phyloP scores from a whole-genome alignment of 1,140 invertebrate species.

The Drosophila orena region DNA sequence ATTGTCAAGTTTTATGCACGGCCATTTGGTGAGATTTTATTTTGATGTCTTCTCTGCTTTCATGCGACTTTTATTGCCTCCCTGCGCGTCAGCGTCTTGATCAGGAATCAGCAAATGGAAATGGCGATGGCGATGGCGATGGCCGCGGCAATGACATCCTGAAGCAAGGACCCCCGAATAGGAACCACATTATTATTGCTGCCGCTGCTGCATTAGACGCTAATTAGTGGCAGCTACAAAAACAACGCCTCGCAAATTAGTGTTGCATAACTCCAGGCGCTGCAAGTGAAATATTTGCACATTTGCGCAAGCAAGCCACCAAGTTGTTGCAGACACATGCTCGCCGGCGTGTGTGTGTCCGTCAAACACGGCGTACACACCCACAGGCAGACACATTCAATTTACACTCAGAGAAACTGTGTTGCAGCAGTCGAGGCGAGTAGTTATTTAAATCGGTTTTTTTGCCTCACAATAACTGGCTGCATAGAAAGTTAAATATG shows the following conservation, averaged over 20 bases:
- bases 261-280: constrained; percentile 37
- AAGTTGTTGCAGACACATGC: constrained; percentile 17
- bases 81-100: constrained; percentile 13
- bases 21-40: constrained; percentile 49
- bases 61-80: constrained; percentile 48
- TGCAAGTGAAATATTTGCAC: constrained; percentile 62
- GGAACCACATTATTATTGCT: constrained; percentile 29
- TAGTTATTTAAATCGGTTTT: too few relatives aligned
- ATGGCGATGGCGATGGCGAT: background rate
- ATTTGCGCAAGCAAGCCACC: constrained; percentile 36
- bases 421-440: too few relatives aligned
- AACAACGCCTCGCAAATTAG: constrained; percentile 36
- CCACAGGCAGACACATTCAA: constrained; percentile 10
- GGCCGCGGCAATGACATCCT: background rate
- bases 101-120: constrained; percentile 18
- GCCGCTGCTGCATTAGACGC: constrained; percentile 34
- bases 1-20: constrained; percentile 61
- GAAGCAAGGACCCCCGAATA: background rate
- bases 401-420: background rate
- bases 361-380: constrained; percentile 15
- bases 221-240: constrained; percentile 45
- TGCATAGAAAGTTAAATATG: too few relatives aligned
- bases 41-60: constrained; percentile 48
- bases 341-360: constrained; percentile 12
- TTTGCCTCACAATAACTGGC: too few relatives aligned